Evolutionary conservation across 2,888 invertebrate genomes (phyloP).

Genomic region (Capitulum mitella): DNA sequence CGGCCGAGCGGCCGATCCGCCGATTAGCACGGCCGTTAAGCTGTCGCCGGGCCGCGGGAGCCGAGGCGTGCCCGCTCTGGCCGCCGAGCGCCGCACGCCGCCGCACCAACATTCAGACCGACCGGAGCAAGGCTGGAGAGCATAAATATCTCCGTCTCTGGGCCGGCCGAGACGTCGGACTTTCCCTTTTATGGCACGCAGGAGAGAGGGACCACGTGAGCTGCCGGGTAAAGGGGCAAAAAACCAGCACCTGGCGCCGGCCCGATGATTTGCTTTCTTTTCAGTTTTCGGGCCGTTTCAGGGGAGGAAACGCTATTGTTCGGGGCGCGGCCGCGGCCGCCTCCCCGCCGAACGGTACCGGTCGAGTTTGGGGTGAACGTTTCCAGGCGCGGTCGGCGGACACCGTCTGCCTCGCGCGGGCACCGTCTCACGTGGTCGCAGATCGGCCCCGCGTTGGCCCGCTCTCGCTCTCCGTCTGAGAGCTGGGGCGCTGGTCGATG

Average conservation of each 20-base stretch:
- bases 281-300: neutral
- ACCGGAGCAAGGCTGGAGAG: too few relatives aligned
- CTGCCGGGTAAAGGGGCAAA: neutral
- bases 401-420: too few relatives aligned
- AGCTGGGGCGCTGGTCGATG: too few relatives aligned
- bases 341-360: neutral
- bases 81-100: neutral
- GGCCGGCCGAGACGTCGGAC: neutral
- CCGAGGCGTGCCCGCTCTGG: neutral
- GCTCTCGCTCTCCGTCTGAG: too few relatives aligned
- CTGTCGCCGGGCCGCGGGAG: too few relatives aligned
- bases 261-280: neutral
- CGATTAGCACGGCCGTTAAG: too few relatives aligned
- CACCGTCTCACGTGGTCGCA: too few relatives aligned
- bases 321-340: neutral
- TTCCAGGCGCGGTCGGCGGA: too few relatives aligned
- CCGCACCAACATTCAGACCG: too few relatives aligned
- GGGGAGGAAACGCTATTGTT: neutral
- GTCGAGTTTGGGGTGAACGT: too few relatives aligned
- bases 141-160: neutral
- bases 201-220: neutral
- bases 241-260: neutral
- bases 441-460: too few relatives aligned
- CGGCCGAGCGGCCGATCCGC: too few relatives aligned
- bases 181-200: neutral